Base-by-base conservation (phyloP, 2,113 vertebrate species). In the Mirounga angustirostris region DNA sequence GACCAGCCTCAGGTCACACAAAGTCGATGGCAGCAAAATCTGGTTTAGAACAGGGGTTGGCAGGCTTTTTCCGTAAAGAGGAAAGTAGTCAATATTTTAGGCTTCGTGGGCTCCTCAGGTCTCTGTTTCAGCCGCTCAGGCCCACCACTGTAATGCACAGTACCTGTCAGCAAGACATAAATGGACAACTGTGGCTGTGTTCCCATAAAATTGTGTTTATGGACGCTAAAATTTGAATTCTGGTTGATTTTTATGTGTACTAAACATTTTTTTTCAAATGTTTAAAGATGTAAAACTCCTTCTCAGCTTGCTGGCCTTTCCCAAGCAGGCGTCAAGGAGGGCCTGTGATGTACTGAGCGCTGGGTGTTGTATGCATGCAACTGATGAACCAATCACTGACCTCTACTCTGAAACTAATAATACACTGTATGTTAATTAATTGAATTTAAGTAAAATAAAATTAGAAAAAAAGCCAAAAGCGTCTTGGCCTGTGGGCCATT, bases 201-300 rank as follows among this genome's bases (percentile, higher is more conserved):
- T 59, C 71, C 59, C 73, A 4, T 13, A 54, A 74, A 92, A 86
- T 61, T 80, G 59, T 36, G 12, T 71, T 56, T 50, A 4, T 89
- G 65, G 46, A 59, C n/a, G 40, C 71, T n/a, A 28, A 95, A 85
- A 46, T 74, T 63, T 76, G 67, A 71, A 81, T 73, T 59, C 67
- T 11, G 4, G 86, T 22, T 81, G 59, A 40, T 84, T 94, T 67
- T 50, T 28, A 16, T 4, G 40, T 11, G 90, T 67, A 36, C 85
- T 87, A 59, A 61, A 9, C 43, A 46, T 43, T 50, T 30, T 91
- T 73, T 81, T 50, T 22, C 59, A 83, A 74, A 83, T 82, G 83
- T 89, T 79, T 73, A 63, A 82, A 95, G 73, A 52, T 19, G 1
- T 65, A 61, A 90, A 89, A 52, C 26, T 46, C 2, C 18, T 56